These are phyloP conservation scores for Orthonychiurus folsomi DNA, from an alignment of 2,888 invertebrate species.

Conservation along the genomic window DNA sequence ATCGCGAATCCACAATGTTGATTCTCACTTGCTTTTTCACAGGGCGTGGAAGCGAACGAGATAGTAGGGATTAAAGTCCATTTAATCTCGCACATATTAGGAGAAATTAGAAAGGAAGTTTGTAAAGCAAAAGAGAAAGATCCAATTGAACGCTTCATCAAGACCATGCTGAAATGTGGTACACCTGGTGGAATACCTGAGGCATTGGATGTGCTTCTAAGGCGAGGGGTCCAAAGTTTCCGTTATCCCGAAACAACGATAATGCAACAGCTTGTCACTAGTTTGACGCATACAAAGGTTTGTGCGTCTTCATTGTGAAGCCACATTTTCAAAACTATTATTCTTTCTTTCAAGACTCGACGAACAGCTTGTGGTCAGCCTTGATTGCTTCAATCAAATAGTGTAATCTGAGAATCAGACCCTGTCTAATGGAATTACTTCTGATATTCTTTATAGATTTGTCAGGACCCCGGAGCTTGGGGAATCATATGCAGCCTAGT, in stretches of 20 bases:
- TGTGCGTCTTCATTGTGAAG: too few relatives aligned
- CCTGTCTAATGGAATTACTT: not conserved
- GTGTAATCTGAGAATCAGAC: constrained; percentile 4
- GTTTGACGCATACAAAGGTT: constrained; percentile 35
- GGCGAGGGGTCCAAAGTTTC: constrained; percentile 80
- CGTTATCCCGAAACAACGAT: constrained; percentile 82
- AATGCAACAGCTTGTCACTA: constrained; percentile 58
- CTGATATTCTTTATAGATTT: constrained; percentile 25
- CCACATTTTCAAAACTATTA: too few relatives aligned
- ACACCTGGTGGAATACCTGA: constrained; percentile 49
- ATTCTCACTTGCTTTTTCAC: too few relatives aligned
- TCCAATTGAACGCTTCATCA: constrained; percentile 63
- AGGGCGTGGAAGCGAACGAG: constrained; percentile 76
- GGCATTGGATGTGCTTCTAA: constrained; percentile 60
- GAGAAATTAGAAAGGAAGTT: constrained; percentile 48
- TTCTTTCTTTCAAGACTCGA: too few relatives aligned
- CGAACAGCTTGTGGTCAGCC: too few relatives aligned
- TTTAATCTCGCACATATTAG: constrained; percentile 54
- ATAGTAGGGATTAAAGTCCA: constrained; percentile 84
- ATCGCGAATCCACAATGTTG: too few relatives aligned
- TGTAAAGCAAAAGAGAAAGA: constrained; percentile 47
- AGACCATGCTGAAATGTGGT: constrained; percentile 59
- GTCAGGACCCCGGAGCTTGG: constrained; percentile 45
- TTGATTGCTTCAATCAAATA: not conserved
- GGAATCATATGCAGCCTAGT: constrained; percentile 62